Evolutionary conservation across 35 echinoderm and acorn worm genomes (phyloP).

Genomic region (Ophioderma brevispina): DNA sequence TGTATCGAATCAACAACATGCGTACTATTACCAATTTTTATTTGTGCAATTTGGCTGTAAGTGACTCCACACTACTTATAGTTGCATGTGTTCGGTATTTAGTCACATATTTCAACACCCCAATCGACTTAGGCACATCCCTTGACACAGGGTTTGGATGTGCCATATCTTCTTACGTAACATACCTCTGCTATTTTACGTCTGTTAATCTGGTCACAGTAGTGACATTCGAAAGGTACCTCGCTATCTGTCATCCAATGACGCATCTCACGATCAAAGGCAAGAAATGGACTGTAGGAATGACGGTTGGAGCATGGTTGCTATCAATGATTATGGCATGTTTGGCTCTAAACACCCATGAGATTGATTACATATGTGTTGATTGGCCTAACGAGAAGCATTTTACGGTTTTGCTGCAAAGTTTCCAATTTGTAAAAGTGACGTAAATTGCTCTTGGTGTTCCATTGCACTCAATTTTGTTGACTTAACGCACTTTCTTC

Average conservation of each 20-base stretch:
- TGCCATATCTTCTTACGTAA: not conserved
- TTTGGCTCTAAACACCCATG: not conserved
- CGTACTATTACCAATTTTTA: not conserved
- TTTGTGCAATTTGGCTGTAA: not conserved
- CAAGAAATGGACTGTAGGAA: not conserved
- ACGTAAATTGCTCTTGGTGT: not conserved
- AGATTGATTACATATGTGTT: not conserved
- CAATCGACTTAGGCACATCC: not conserved
- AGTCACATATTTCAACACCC: not conserved
- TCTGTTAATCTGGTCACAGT: not conserved
- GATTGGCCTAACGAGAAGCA: not conserved
- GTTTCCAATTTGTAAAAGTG: too few species aligned
- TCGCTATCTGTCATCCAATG: slow-evolving; percentile 23
- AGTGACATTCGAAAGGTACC: slow-evolving; percentile 21
- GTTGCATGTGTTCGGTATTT: not conserved
- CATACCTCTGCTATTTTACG: not conserved
- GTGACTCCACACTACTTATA: not conserved
- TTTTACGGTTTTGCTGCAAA: too few species aligned
- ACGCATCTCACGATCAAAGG: not conserved
- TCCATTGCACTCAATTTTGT: not conserved
- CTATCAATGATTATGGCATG: not conserved
- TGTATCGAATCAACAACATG: not conserved
- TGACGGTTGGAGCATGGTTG: not conserved
- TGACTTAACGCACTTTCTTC: not conserved
- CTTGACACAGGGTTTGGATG: not conserved